Percentiles rank a stretch among this genome's conserved stretches.
phyloP scores from a whole-genome alignment of 2,113 vertebrate species.

The Gasterosteus nipponicus region DNA sequence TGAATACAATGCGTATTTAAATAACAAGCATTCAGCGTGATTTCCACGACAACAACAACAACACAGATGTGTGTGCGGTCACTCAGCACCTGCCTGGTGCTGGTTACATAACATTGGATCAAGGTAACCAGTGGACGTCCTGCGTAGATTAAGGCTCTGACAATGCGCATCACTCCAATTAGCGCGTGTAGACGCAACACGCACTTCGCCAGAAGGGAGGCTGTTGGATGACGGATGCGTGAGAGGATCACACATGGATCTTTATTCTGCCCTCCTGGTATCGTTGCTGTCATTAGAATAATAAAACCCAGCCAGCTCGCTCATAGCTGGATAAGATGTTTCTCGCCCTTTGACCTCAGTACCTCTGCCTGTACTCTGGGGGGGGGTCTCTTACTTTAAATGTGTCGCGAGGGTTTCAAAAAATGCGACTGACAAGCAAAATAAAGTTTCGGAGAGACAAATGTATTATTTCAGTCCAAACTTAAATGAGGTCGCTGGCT shows the following conservation, averaged over 20 bases:
- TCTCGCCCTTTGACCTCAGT: no score
- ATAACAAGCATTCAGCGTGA: not conserved
- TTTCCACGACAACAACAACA: not conserved
- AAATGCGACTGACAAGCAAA: no score
- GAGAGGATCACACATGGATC: not conserved
- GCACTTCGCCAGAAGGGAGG: slow-evolving; percentile 5
- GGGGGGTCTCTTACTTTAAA: not conserved
- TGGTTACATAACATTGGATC: slow-evolving; percentile 16
- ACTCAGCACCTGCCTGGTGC: not conserved
- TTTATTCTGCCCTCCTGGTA: slow-evolving; percentile 1
- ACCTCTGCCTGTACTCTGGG: not conserved
- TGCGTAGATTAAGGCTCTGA: slow-evolving; percentile 21
- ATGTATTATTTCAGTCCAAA: not conserved
- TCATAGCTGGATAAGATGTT: no score
- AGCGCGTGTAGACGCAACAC: slow-evolving; percentile 3
- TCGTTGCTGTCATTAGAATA: not conserved
- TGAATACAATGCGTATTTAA: not conserved
- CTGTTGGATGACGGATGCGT: slow-evolving; percentile 14
- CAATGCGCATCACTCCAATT: slow-evolving; percentile 3
- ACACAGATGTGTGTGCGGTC: not conserved
- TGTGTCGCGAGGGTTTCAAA: no score
- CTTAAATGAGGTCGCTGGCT: not conserved
- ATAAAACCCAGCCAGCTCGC: not conserved
- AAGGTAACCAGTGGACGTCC: slow-evolving; percentile 5
- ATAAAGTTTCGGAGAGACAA: no score